Conservation (phyloP, 37 sponge, comb jelly and placozoan genomes). For the Spongilla lacustris region DNA sequence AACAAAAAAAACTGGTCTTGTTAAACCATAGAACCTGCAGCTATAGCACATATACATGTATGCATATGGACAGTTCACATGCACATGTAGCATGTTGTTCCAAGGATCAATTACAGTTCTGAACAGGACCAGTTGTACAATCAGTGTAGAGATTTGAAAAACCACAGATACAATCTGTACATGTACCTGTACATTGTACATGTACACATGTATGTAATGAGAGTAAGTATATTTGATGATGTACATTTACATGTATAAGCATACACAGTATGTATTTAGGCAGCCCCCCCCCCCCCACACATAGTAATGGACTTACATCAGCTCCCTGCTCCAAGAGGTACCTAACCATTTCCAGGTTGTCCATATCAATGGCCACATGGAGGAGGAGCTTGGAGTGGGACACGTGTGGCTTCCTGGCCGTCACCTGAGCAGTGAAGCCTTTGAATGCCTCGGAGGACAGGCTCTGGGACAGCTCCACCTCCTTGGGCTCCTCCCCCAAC, state of each 20-base stretch:
- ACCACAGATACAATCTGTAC: background rate
- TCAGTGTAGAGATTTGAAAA: too few species aligned
- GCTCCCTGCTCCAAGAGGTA: conserved; percentile 73
- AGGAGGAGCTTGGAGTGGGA: conserved; percentile 45
- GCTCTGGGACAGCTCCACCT: background rate
- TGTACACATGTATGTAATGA: too few species aligned
- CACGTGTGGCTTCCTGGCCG: background rate
- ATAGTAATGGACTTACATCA: conserved; percentile 47
- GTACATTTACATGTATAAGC: too few species aligned
- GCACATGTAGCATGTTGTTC: too few species aligned
- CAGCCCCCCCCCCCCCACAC: too few species aligned
- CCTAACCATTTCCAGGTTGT: conserved; percentile 54
- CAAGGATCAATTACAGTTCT: too few species aligned
- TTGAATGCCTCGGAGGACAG: background rate
- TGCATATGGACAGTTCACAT: background rate
- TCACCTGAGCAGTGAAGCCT: background rate
- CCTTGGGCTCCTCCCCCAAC: background rate
- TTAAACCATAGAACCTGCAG: background rate
- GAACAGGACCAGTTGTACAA: too few species aligned
- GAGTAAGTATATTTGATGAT: too few species aligned
- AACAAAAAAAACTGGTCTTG: too few species aligned
- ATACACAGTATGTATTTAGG: too few species aligned
- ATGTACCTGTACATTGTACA: too few species aligned
- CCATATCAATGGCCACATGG: conserved; percentile 69
- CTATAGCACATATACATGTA: background rate